Evolutionary conservation across 2,113 vertebrate species (phyloP).

Genomic region (Poicephalus meyeri): DNA sequence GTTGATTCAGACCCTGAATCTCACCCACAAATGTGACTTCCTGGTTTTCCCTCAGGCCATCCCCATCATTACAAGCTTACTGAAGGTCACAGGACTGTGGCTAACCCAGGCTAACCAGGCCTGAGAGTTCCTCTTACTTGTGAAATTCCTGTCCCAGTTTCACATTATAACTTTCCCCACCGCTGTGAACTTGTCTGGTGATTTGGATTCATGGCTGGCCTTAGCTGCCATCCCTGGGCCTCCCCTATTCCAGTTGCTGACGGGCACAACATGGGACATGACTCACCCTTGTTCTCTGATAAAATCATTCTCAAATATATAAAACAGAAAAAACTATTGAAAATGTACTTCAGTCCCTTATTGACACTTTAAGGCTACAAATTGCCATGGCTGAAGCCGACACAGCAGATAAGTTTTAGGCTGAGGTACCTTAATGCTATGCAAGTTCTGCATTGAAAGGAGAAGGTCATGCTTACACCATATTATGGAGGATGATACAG

Average conservation of each 20-base stretch:
- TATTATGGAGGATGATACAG: not conserved
- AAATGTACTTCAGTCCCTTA: not conserved
- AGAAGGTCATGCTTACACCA: not conserved
- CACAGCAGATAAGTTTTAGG: not conserved
- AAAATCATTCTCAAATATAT: not conserved
- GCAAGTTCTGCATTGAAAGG: not conserved
- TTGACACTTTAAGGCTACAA: not conserved
- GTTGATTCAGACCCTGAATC: not conserved
- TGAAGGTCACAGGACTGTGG: not conserved
- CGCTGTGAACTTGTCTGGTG: not conserved
- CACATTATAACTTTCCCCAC: not conserved
- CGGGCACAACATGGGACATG: rapidly evolving
- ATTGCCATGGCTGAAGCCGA: not conserved
- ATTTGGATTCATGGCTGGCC: not conserved
- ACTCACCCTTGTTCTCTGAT: not conserved
- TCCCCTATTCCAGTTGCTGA: not conserved
- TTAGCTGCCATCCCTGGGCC: not conserved
- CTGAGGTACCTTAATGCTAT: not conserved
- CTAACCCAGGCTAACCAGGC: not conserved
- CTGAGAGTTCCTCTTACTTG: not conserved
- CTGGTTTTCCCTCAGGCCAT: not conserved
- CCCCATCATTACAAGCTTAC: not conserved
- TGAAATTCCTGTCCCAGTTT: not conserved
- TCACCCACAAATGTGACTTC: not conserved
- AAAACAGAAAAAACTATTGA: not conserved